A percentile compares a stretch with the other conserved stretches of the same genome.
Evolutionary conservation across 2,113 vertebrate genomes (phyloP).

Genomic region (Percina caprodes): DNA sequence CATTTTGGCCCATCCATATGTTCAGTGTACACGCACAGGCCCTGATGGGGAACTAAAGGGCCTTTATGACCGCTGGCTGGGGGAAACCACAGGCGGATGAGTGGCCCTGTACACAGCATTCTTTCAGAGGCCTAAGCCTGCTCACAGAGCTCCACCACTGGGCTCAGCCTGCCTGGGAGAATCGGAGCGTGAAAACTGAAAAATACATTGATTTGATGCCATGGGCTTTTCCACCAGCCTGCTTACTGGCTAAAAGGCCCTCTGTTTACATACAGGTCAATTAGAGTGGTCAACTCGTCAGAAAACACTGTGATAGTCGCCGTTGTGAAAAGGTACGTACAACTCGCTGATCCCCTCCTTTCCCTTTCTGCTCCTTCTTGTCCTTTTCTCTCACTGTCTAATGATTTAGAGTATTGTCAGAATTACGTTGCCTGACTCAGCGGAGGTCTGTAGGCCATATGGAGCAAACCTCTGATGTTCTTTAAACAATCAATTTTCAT

Average conservation of each 20-base stretch:
- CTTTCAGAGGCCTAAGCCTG: slow-evolving; percentile 77
- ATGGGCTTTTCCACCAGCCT: slow-evolving; percentile 66
- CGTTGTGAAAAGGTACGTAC: slow-evolving; percentile 92
- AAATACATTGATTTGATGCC: slow-evolving; percentile 79
- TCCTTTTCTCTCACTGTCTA: neutral
- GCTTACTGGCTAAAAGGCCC: slow-evolving; percentile 69
- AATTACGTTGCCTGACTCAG: slow-evolving; percentile 2
- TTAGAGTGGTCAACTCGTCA: slow-evolving; percentile 91
- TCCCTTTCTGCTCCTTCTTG: neutral
- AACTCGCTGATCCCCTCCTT: neutral
- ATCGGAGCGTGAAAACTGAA: slow-evolving; percentile 76
- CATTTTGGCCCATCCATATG: slow-evolving; percentile 82
- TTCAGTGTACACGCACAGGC: slow-evolving; percentile 75
- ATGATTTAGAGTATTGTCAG: slow-evolving; percentile 7
- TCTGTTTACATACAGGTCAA: slow-evolving; percentile 89
- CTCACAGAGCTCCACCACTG: slow-evolving; percentile 73
- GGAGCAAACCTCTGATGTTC: slow-evolving; percentile 27
- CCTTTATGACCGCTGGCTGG: slow-evolving; percentile 80
- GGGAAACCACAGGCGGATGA: slow-evolving; percentile 81
- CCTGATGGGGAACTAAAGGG: slow-evolving; percentile 76
- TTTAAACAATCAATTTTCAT: slow-evolving; percentile 45
- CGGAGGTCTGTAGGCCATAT: slow-evolving; percentile 18
- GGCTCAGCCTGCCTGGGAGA: slow-evolving; percentile 74
- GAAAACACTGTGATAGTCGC: slow-evolving; percentile 96
- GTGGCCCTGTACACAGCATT: slow-evolving; percentile 82